Evolutionary conservation across 1,140 invertebrate species (phyloP), one percentile per base, ranked within the genome.

Genomic region (Penaeus japonicus): DNA sequence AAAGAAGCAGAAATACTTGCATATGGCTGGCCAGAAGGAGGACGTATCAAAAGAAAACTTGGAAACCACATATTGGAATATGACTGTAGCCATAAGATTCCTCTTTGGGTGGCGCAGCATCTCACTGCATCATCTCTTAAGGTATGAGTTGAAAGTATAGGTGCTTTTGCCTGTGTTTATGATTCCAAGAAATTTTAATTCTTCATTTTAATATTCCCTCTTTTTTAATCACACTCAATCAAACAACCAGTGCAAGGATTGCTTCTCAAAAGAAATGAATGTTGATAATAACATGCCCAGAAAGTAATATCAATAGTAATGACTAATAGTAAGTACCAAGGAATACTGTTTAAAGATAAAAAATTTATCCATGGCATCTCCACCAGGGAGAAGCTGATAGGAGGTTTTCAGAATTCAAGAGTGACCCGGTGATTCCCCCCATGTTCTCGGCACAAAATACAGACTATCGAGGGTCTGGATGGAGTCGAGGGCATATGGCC

Each of bases 401-500:
- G 27, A 30, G 53, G 32, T 35, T n/a, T 24, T 27, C 81, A 3
- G 70, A 30, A 39, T 84, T 84, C 57, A 39, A 62, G 59, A 84
- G 35, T 18, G 81, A 84, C 24, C 81, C 81, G 12, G 17, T 1
- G 35, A 84, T 84, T 70, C 81, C 81, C 20, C 32, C n/a, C 59
- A 39, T 70, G 35, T 84, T 84, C 70, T 84, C 81, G 70, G 81
- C 81, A 0, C 32, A 70, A 15, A 84, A 84, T 39, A 39, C 32
- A 24, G 81, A 84, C 57, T 84, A 84, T 70, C 7, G 10, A 62
- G 59, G 59, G n/a, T 84, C 81, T 35, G 81, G 81, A 17, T 84
- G 81, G 81, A 84, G 81, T 39, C 81, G 81, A 22, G 81, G 81
- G 20, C 81, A 84, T 47, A 84, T 84, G 81, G 20, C 81, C 27